Evolutionary conservation across 2,888 invertebrate genomes (phyloP), one percentile per base, ranked within the genome.

Genomic region (Andrena marginata): DNA sequence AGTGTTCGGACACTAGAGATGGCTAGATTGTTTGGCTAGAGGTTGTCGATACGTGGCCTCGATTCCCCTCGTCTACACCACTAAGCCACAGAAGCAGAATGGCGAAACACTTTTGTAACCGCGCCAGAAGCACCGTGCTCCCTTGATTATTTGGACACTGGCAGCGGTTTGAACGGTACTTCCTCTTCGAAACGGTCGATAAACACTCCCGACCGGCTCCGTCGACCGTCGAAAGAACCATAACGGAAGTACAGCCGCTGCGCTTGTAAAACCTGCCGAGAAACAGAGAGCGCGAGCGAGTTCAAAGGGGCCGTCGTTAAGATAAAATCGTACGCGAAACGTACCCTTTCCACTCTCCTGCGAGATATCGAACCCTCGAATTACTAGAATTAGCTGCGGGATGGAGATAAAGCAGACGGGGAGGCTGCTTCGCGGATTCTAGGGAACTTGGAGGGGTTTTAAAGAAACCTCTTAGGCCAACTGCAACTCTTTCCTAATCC

Each of bases 101-200:
- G 67, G 63, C 54, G 56, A 82, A 75, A 76, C 51, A n/a, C 35
- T 65, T 77, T 84, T 84, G 84, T 70, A 59, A 59, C 20, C 60
- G 26, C 35, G 75, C 77, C 80, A 86, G 83, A 77, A 77, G 49
- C 76, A 49, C 60, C 60, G 59, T 33, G 70, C 64, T 76, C 73
- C 62, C 75, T 67, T 83, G 87, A 87, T 87, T 87, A 87, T 87
- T 87, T 87, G 75, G 60, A 85, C 76, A 80, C 68, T 64, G 60
- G 35, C 56, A 70, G n/a, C 60, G 67, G 35, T 54, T 42, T 54
- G 54, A 42, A 72, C 59, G 77, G 73, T 35, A 68, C 63, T 85
- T 78, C 74, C 79, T 71, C 78, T 51, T 29, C 51, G 73, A 74
- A 74, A 60, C 62, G 63, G 65, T 35, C 72, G 77, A 35, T 77